Conservation (phyloP, 2,888 invertebrate species). For the Drosophila limbata region DNA sequence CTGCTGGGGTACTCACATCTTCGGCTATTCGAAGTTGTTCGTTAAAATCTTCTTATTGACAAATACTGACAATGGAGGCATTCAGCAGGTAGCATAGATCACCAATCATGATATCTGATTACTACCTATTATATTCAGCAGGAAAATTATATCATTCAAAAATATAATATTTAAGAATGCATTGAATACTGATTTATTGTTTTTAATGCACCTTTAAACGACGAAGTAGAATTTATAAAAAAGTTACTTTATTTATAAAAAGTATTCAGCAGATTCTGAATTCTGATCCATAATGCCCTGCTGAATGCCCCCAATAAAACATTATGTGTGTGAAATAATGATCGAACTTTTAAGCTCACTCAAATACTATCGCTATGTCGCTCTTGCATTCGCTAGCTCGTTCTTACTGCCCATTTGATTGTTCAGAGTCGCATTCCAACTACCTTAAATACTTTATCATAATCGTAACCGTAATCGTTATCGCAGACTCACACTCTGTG, state of each 20-base stretch:
- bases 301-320: background rate
- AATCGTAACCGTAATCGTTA: conserved; percentile 33
- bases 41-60: background rate
- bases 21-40: conserved; percentile 8
- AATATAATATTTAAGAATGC: too few species aligned
- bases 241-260: too few species aligned
- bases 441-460: conserved; percentile 25
- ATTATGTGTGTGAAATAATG: conserved; percentile 16
- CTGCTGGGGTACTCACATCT: conserved; percentile 7
- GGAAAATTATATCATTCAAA: too few species aligned
- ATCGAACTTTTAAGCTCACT: conserved; percentile 45
- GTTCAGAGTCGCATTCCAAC: conserved; percentile 52
- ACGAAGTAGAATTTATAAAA: too few species aligned
- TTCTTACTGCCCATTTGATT: conserved; percentile 49
- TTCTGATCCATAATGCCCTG: too few species aligned
- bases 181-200: too few species aligned
- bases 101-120: too few species aligned
- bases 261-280: too few species aligned
- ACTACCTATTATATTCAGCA: too few species aligned
- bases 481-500: conserved; percentile 57
- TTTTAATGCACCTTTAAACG: too few species aligned
- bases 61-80: background rate
- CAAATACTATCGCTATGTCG: conserved; percentile 63
- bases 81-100: too few species aligned
- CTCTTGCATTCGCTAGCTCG: conserved; percentile 72